Base-by-base conservation (phyloP, 2,113 vertebrate genomes). In the Gymnarchus niloticus region DNA sequence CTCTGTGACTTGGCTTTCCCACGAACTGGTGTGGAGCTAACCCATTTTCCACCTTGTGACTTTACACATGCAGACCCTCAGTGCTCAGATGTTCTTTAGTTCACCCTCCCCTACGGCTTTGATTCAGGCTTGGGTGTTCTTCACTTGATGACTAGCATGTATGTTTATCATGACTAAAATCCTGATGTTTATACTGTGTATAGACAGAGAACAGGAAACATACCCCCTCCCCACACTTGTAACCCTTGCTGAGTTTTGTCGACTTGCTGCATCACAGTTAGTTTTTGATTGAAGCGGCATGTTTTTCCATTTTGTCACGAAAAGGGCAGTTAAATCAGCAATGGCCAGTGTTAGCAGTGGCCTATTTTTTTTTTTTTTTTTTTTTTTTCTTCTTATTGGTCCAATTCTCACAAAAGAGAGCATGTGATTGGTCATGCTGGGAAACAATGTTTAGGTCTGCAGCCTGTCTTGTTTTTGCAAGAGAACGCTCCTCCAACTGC, bases 151-250 rank as follows among this genome's bases (percentile, higher is more conserved):
- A 82, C 80, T 82, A 52, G 80, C 80, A 54, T 82, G 80, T 54
- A 82, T 82, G 80, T 82, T 82, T 82, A 82, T 82, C 80, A 82
- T 52, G 80, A 82, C 49, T 82, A 37, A 82, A 82, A 82, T 82
- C 80, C 80, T 82, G 80, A n/a, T 82, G 80, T 82, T 82, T 82
- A 82, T 82, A 82, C 80, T 82, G 80, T 54, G 25, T 82, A 48
- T 82, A 82, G 51, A 82, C 80, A 82, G 49, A 56, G 51, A n/a
- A 82, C 80, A 56, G 80, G 80, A 82, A 82, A 82, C 49, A 21
- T 82, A 51, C 80, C 37, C 73, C 73, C 80, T 23, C 12, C 76
- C 46, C 23, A 19, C n/a, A 65, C 59, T n/a, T 8, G 2, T 21
- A 49, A 3, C 51, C 17, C 51, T 56, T 54, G n/a, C 49, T 51